Evolutionary conservation across 2,888 invertebrate species (phyloP).

Genomic region (Nephrotoma flavescens): DNA sequence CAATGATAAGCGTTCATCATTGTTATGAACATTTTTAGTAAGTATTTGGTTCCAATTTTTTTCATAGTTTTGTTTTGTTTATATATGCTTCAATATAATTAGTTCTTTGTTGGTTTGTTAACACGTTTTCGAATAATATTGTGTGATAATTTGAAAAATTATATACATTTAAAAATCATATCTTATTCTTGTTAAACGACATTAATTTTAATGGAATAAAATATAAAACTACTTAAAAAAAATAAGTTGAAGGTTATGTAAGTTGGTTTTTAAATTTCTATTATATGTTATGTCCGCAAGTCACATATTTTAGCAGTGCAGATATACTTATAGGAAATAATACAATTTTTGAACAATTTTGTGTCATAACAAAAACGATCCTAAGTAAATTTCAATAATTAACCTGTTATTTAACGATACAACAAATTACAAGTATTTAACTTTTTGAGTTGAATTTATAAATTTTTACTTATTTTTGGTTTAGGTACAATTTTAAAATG

Average conservation of each 20-base stretch:
- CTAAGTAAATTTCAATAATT: too few relatives aligned
- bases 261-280: neutral
- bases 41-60: neutral
- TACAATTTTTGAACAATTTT: too few relatives aligned
- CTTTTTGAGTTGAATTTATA: too few relatives aligned
- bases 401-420: too few relatives aligned
- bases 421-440: too few relatives aligned
- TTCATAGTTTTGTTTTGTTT: neutral
- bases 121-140: neutral
- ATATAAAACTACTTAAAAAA: neutral
- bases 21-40: neutral
- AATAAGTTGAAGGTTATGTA: neutral
- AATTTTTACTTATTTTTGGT: too few relatives aligned
- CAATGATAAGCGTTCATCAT: neutral
- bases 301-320: neutral
- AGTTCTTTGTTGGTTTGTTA: neutral
- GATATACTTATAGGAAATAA: too few relatives aligned
- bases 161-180: neutral
- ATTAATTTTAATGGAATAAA: neutral
- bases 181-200: neutral
- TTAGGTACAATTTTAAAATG: too few relatives aligned
- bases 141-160: neutral
- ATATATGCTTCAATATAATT: neutral
- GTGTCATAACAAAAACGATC: too few relatives aligned
- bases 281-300: neutral